Base-by-base conservation (phyloP, 2,113 vertebrate species). In the Sinocyclocheilus grahami region DNA sequence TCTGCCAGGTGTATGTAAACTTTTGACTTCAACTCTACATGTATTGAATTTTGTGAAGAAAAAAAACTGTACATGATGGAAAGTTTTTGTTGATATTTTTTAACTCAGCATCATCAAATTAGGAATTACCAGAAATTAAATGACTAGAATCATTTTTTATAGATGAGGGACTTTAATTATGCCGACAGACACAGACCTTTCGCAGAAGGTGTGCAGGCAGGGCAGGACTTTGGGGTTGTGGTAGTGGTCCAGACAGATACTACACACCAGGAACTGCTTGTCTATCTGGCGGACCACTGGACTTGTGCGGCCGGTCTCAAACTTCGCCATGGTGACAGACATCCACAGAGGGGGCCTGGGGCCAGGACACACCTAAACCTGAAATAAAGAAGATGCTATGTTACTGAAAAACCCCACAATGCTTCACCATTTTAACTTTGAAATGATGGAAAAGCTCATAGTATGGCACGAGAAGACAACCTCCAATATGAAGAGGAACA, bases 201-300 rank as follows among this genome's bases (percentile, higher is more conserved):
- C 96, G 39, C 97, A 99, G 95, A 99, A 99, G 91, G 97, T 98
- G 91, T 99, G 97, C 87, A 99, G 95, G 85, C 97, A 99, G 82
- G 97, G 97, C 80, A 96, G 92, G 55, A 96, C 95, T 89, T 95
- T 95, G 88, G 95, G 97, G 92, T 95, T 97, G 92, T 94, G 91
- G 91, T 98, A 99, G 81, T 96, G 96, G 91, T 99, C 97, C 84
- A 98, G 94, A 89, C 97, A 99, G 94, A 99, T 98, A 93, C 97
- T 97, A 95, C 97, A 99, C 78, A 98, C 95, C 91, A 98, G 96
- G 90, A 98, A 99, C 94, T 99, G 97, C 84, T 98, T 97, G 95
- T 98, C 97, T 92, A 98, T 98, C 89, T 98, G 97, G 89, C 96
- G 96, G 85, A 97, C 97, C 92, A 97, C 97, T 0, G 97, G 97